A percentile compares a stretch with the other conserved stretches of the same genome.
Conservation (phyloP, 2,888 invertebrate genomes). For the Drosophila yooni region DNA sequence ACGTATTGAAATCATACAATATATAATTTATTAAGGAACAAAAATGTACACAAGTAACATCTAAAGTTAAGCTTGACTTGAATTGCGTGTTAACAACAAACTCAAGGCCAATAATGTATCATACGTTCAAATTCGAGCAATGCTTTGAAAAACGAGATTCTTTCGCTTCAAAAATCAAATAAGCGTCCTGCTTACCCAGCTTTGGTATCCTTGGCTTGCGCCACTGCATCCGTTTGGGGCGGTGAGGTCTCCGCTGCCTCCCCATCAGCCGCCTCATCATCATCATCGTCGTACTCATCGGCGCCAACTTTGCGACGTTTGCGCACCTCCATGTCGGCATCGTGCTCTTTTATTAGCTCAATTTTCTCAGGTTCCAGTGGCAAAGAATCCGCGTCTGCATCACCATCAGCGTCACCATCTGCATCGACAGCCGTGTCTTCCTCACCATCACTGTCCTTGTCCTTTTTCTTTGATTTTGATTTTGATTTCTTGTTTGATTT, state of each 20-base stretch:
- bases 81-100: slow-evolving; percentile 32
- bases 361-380: slow-evolving; percentile 83
- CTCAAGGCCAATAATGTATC: slow-evolving; percentile 34
- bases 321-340: slow-evolving; percentile 82
- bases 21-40: slow-evolving; percentile 78
- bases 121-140: slow-evolving; percentile 66
- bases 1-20: slow-evolving; percentile 49
- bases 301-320: slow-evolving; percentile 78
- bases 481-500: slow-evolving; percentile 87
- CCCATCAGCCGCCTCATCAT: slow-evolving; percentile 42
- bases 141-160: slow-evolving; percentile 45
- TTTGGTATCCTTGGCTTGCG: slow-evolving; percentile 76
- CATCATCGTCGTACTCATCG: slow-evolving; percentile 68
- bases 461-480: slow-evolving; percentile 86
- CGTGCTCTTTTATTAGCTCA: slow-evolving; percentile 84
- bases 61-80: slow-evolving; percentile 64
- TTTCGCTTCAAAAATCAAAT: slow-evolving; percentile 27
- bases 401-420: slow-evolving; percentile 89
- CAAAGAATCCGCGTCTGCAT: slow-evolving; percentile 78
- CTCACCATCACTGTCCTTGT: slow-evolving; percentile 92
- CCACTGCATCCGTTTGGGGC: slow-evolving; percentile 26
- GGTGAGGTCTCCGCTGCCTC: slow-evolving; percentile 20
- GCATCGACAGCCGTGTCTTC: slow-evolving; percentile 86
- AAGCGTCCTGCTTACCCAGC: slow-evolving; percentile 78
- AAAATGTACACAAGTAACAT: slow-evolving; percentile 61